These are phyloP conservation scores for Delia radicum DNA, from an alignment of 1,140 invertebrate species.

Conservation along the genomic window DNA sequence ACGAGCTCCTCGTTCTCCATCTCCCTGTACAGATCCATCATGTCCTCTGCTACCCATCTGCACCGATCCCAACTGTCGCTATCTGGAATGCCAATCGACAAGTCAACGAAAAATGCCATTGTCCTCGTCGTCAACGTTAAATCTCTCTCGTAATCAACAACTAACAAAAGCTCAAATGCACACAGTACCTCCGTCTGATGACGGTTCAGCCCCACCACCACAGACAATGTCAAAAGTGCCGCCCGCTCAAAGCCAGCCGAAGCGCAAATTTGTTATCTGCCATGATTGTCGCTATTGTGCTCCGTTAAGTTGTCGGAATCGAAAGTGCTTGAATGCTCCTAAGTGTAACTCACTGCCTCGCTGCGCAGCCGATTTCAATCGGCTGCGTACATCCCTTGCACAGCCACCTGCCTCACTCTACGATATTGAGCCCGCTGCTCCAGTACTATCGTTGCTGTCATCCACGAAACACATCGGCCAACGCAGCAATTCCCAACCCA, in stretches of 20 bases:
- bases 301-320: constrained; percentile 50
- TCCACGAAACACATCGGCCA: constrained; percentile 39
- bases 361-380: constrained; percentile 54
- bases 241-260: constrained; percentile 21
- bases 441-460: constrained; percentile 23
- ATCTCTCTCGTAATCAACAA: constrained; percentile 48
- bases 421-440: constrained; percentile 49
- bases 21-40: constrained; percentile 52
- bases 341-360: constrained; percentile 57
- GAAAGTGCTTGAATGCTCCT: constrained; percentile 54
- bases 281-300: constrained; percentile 52
- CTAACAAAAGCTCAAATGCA: constrained; percentile 50
- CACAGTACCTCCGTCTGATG: constrained; percentile 51
- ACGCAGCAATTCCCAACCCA: constrained; percentile 53
- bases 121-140: constrained; percentile 44
- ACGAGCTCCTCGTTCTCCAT: constrained; percentile 48
- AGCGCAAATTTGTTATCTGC: constrained; percentile 47
- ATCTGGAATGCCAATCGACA: constrained; percentile 43
- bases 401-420: constrained; percentile 48
- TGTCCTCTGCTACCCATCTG: constrained; percentile 54
- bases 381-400: constrained; percentile 48
- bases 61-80: constrained; percentile 53
- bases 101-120: constrained; percentile 33
- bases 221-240: constrained; percentile 26
- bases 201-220: constrained; percentile 45